Evolutionary conservation across 2,888 invertebrate genomes (phyloP), one percentile per base, ranked within the genome.

Genomic region (Nomada hirtipes): DNA sequence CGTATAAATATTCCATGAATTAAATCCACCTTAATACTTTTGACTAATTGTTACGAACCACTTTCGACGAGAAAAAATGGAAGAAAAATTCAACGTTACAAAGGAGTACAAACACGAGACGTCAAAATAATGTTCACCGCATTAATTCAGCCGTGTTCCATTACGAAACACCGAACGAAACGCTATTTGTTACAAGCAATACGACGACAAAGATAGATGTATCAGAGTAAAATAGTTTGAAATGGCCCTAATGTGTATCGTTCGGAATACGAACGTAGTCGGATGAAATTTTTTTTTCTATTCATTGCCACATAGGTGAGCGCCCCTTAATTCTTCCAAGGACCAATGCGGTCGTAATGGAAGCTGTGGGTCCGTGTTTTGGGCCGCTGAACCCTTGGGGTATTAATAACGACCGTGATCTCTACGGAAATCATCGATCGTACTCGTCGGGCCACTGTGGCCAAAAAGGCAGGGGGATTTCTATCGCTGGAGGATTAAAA

Each of bases 391-490:
- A 77, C 78, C 44, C n/a, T 64, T 3, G 11, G 18, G 36, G 47
- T 68, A 79, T 64, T 77, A 79, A 79, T 26, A 78, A 69, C 63
- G 63, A 15, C 64, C 15, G 52, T 15, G 68, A 63, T 79, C 78
- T 78, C 69, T 59, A 69, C 69, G 44, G 68, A 52, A 79, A 77
- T 23, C 67, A 52, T 77, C 59, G 64, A 65, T 55, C 47, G 47
- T 47, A 53, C 20, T 47, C 57, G 29, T 10, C 23, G 57, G 73
- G 42, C 75, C 71, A 44, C 23, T 47, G 18, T 44, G 36, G n/a
- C 57, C 78, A 47, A 78, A 57, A 76, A 57, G 55, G 61, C 55
- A 11, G 29, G 23, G 7, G 36, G 52, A 13, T 20, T 23, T 52
- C 52, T 77, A n/a, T 47, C 57, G 47, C 11, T 20, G 42, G 26